Evolutionary conservation across 2,797 vertebrate species (phyloP).

Genomic region (Crocodylus rhombifer): DNA sequence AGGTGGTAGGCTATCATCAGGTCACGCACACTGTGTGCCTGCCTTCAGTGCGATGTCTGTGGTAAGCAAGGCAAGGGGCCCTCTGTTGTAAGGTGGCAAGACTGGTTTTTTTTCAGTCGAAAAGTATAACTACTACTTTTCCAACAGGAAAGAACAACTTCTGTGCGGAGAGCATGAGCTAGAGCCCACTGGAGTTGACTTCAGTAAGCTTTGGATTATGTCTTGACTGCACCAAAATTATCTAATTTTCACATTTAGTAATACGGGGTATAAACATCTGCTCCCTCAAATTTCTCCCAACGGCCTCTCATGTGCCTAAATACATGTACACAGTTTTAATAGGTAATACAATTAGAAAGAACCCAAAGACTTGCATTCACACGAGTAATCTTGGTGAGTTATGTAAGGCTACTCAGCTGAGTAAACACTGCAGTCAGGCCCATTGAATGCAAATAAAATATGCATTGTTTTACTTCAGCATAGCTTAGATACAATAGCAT

Average conservation of each 20-base stretch:
- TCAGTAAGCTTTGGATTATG: conserved; percentile 55
- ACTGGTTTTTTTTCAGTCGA: not conserved
- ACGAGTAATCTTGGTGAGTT: conserved; percentile 39
- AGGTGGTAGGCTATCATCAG: no score
- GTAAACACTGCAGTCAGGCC: conserved; percentile 36
- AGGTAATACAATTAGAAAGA: conserved; percentile 41
- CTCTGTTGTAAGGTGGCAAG: no score
- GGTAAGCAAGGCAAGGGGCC: no score
- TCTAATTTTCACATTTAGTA: conserved; percentile 26
- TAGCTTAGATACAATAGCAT: conserved; percentile 7
- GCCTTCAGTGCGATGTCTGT: no score
- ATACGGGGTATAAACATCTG: conserved; percentile 11
- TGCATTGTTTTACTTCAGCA: not conserved
- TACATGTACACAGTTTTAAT: conserved; percentile 27
- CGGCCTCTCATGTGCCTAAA: conserved; percentile 28
- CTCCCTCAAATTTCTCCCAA: conserved; percentile 22
- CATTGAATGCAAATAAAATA: conserved; percentile 4
- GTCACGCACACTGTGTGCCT: no score
- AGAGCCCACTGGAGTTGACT: conserved; percentile 40
- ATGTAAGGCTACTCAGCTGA: conserved; percentile 7
- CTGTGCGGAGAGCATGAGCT: not conserved
- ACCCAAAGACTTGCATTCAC: not conserved
- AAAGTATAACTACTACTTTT: conserved; percentile 52
- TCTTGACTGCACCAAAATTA: conserved; percentile 37
- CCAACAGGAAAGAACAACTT: conserved; percentile 56